Percentiles rank a stretch among this genome's conserved stretches.
Evolutionary conservation across 2,113 vertebrate genomes (phyloP).

Genomic region (Carettochelys insculpta): DNA sequence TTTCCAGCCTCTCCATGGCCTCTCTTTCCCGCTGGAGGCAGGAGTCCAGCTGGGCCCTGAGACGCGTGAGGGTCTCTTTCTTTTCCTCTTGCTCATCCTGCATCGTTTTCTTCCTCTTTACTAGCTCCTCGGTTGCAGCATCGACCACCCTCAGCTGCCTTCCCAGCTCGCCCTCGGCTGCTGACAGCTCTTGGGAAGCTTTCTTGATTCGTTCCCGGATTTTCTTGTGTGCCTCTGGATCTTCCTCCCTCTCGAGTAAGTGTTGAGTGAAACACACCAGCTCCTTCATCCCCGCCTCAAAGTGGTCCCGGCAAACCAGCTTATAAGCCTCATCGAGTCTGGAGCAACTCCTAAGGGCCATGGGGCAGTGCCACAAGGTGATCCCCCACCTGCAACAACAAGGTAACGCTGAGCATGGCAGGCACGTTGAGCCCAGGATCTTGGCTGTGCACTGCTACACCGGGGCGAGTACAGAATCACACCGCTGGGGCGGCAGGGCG

Average conservation of each 20-base stretch:
- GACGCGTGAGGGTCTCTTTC: background rate
- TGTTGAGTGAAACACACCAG: background rate
- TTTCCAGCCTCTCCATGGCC: background rate
- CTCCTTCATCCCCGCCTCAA: background rate
- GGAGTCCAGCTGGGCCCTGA: background rate
- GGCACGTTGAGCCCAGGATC: background rate
- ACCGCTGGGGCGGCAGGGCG: too few species aligned
- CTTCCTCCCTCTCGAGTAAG: background rate
- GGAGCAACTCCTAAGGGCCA: background rate
- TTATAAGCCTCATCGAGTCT: background rate
- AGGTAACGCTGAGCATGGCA: background rate
- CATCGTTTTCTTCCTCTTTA: background rate
- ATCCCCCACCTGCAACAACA: background rate
- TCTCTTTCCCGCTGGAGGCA: background rate
- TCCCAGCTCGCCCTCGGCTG: background rate
- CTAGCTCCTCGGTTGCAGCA: background rate
- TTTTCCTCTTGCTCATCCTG: background rate
- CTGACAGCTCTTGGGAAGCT: background rate
- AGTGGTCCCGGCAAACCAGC: background rate
- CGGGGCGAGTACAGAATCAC: background rate
- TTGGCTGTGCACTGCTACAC: background rate
- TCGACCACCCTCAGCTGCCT: background rate
- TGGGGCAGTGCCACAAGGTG: background rate
- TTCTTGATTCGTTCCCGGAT: background rate
- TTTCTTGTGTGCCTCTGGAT: background rate